Conservation (phyloP, 2,888 invertebrate genomes). For the Rhagium mordax region DNA sequence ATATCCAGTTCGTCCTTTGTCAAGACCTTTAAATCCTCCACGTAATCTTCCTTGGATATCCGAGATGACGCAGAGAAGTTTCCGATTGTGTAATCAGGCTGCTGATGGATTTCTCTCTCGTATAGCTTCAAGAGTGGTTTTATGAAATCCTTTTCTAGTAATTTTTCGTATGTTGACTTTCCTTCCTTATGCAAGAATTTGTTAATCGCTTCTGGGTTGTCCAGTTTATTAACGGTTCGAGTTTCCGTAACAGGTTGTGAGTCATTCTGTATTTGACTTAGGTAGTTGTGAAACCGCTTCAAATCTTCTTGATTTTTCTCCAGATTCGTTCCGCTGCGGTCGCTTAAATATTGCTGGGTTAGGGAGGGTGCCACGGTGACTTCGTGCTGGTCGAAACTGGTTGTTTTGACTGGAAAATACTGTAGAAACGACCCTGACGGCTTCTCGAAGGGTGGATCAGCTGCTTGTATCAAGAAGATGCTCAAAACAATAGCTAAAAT, state of each 20-base stretch:
- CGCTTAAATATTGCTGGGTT: conserved; percentile 29
- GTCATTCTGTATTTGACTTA: conserved; percentile 55
- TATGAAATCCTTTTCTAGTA: conserved; percentile 65
- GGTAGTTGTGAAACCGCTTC: conserved; percentile 58
- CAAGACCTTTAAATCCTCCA: conserved; percentile 58
- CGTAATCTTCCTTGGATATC: conserved; percentile 64
- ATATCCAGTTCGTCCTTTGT: conserved; percentile 61
- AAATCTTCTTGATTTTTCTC: conserved; percentile 53
- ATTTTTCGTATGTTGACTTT: conserved; percentile 64
- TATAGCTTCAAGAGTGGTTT: conserved; percentile 65
- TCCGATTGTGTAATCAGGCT: conserved; percentile 51
- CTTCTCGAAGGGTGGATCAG: conserved; percentile 66
- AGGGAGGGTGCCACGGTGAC: neutral
- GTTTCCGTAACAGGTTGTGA: conserved; percentile 27
- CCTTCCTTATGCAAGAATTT: conserved; percentile 58
- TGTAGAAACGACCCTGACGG: conserved; percentile 54
- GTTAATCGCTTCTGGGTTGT: conserved; percentile 56
- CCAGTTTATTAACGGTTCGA: conserved; percentile 12
- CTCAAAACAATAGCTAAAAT: conserved; percentile 67
- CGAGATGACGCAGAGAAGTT: conserved; percentile 49
- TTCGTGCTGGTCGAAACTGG: neutral
- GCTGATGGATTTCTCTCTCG: conserved; percentile 57
- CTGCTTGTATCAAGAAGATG: conserved; percentile 68
- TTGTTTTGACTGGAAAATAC: conserved; percentile 42
- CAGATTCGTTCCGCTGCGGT: conserved; percentile 34